Evolutionary conservation across 1,140 invertebrate species (phyloP).

Genomic region (Lineus longissimus): DNA sequence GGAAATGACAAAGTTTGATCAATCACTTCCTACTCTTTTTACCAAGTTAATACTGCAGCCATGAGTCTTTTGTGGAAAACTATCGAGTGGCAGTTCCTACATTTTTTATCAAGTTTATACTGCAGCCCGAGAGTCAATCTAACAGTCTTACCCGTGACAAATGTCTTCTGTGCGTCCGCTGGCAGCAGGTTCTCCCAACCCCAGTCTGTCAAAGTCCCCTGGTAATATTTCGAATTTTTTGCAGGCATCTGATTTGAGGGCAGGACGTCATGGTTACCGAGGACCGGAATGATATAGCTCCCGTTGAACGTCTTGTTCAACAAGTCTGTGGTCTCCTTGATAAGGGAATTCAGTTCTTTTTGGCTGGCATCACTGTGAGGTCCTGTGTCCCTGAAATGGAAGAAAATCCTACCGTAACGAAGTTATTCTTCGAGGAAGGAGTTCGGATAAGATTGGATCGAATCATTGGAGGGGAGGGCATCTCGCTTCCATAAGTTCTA

Average conservation of each 20-base stretch:
- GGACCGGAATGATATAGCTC: constrained; percentile 32
- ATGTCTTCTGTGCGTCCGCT: constrained; percentile 15
- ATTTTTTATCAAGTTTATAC: too few species aligned
- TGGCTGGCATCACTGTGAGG: constrained; percentile 35
- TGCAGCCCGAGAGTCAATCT: too few species aligned
- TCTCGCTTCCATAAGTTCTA: too few species aligned
- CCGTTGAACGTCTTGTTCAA: too few species aligned
- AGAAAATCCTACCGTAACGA: not conserved
- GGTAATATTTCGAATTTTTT: constrained; percentile 26
- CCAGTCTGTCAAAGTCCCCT: constrained; percentile 30
- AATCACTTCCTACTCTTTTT: too few species aligned
- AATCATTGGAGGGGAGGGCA: not conserved
- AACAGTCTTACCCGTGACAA: constrained; percentile 14
- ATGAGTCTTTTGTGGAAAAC: too few species aligned
- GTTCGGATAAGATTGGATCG: not conserved
- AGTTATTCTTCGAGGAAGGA: not conserved
- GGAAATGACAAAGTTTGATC: too few species aligned
- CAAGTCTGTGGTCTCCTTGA: constrained; percentile 17
- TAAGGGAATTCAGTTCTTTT: constrained; percentile 27
- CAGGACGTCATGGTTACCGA: constrained; percentile 51
- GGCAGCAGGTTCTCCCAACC: constrained; percentile 38
- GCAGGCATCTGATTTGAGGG: constrained; percentile 23
- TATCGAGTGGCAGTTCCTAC: too few species aligned
- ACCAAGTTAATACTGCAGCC: too few species aligned
- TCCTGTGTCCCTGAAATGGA: constrained; percentile 35